Conservation (phyloP, 2,797 vertebrate species). For the Anomalospiza imberbis region DNA sequence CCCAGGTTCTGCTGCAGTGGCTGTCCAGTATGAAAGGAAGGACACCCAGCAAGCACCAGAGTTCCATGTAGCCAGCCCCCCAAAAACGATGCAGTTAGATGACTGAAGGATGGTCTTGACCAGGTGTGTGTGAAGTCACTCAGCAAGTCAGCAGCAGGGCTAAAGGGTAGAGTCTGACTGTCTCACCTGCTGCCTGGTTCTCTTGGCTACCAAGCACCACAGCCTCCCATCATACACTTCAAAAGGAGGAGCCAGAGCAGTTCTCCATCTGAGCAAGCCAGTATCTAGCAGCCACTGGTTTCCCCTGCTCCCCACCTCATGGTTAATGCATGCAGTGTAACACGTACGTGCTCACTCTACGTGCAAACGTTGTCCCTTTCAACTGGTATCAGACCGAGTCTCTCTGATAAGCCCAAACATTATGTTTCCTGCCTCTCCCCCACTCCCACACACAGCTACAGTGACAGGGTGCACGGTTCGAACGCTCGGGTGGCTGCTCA, state of each 20-base stretch:
- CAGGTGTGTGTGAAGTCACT: not conserved
- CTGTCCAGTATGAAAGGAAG: not conserved
- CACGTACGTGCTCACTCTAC: fast-evolving
- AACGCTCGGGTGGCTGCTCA: not conserved
- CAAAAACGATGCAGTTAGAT: not conserved
- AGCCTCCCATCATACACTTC: not conserved
- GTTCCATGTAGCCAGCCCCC: not conserved
- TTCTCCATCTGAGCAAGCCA: not conserved
- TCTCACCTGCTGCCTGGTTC: fast-evolving
- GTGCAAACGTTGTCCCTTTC: not conserved
- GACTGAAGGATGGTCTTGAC: not conserved
- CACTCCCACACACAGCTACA: not conserved
- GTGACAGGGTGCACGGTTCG: fast-evolving
- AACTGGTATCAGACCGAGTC: not conserved
- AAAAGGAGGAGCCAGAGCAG: not conserved
- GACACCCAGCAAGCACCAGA: fast-evolving
- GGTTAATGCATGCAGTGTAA: not conserved
- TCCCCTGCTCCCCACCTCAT: not conserved
- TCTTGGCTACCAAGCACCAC: not conserved
- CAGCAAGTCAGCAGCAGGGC: not conserved
- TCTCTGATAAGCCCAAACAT: not conserved
- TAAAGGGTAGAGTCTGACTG: not conserved
- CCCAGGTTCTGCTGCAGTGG: not conserved
- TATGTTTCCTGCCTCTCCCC: not conserved
- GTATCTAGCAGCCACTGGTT: not conserved